These are phyloP conservation scores for Columbina picui DNA, from an alignment of 2,113 vertebrate species.

Conservation along the genomic window DNA sequence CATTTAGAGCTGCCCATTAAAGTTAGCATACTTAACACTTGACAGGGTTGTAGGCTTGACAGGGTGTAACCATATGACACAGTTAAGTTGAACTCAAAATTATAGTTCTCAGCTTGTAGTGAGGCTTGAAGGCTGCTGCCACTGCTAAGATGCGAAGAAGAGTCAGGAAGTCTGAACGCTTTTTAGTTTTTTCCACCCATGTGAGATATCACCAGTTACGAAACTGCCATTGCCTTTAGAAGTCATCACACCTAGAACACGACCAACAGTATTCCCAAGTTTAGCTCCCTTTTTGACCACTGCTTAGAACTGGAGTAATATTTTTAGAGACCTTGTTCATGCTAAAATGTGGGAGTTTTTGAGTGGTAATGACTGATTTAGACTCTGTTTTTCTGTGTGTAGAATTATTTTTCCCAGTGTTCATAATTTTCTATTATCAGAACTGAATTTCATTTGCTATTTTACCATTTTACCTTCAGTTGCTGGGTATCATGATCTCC, in stretches of 20 bases:
- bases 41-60: too few relatives aligned
- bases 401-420: neutral
- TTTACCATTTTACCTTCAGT: neutral
- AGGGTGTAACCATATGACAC: neutral
- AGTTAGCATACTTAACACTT: neutral
- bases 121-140: neutral
- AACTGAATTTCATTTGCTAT: neutral
- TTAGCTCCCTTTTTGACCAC: neutral
- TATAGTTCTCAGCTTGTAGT: neutral
- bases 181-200: neutral
- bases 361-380: neutral
- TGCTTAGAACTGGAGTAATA: neutral
- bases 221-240: neutral
- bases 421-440: neutral
- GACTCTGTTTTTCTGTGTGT: neutral
- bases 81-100: neutral
- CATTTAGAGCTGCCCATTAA: neutral
- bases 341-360: neutral
- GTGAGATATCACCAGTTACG: neutral
- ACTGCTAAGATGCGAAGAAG: neutral
- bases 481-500: neutral
- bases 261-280: neutral
- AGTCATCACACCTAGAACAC: neutral
- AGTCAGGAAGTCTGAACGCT: rapidly evolving
- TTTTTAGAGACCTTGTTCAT: neutral